Conservation (phyloP, 1,140 invertebrate species). For the Nephila pilipes region DNA sequence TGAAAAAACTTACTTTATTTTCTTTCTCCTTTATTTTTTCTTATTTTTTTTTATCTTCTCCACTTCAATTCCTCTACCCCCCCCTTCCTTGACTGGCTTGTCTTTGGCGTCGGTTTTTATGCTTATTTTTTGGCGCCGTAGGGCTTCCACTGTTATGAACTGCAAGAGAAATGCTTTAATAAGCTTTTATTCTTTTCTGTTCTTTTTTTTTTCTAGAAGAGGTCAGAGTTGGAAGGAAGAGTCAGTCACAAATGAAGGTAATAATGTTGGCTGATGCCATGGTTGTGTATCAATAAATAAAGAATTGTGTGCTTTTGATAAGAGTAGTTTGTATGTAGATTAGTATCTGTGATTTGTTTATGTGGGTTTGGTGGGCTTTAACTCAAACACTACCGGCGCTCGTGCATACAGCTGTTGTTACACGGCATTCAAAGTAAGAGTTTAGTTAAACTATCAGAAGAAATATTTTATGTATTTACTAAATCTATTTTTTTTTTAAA, state of each 20-base stretch:
- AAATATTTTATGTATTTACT: too few relatives aligned
- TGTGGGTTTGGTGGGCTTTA: neutral
- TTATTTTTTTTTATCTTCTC: neutral
- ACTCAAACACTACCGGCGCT: neutral
- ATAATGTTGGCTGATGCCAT: neutral
- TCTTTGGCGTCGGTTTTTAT: constrained; percentile 31
- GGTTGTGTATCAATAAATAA: constrained; percentile 16
- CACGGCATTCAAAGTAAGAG: too few relatives aligned
- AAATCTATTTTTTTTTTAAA: too few relatives aligned
- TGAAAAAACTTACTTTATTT: constrained; percentile 50
- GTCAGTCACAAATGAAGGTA: constrained; percentile 49
- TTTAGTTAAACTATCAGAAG: too few relatives aligned
- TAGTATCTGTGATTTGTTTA: neutral
- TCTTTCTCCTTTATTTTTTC: neutral
- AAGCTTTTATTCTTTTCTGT: constrained; percentile 34
- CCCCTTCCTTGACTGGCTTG: neutral
- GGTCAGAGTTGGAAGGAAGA: constrained; percentile 29
- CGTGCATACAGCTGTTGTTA: too few relatives aligned
- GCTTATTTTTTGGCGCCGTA: constrained; percentile 16
- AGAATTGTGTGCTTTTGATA: neutral
- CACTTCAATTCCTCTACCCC: neutral
- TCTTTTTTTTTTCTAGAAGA: constrained; percentile 10
- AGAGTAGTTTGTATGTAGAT: neutral
- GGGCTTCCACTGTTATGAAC: constrained; percentile 33
- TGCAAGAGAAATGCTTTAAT: constrained; percentile 60